Base-by-base conservation (phyloP, 2,888 invertebrate genomes). In the Tromatobia lineatoria region DNA sequence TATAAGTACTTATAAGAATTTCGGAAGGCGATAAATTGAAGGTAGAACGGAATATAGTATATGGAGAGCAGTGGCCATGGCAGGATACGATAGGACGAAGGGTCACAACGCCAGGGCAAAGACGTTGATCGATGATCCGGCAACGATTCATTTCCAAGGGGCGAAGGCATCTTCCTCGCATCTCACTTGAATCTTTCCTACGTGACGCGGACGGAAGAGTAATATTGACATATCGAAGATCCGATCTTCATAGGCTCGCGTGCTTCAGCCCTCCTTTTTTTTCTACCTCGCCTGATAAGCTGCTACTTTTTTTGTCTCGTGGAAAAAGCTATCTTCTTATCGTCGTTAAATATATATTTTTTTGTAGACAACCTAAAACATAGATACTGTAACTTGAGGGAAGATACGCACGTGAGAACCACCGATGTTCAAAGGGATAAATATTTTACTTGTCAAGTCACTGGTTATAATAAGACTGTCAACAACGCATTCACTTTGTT, bases 141-240 rank as follows among this genome's bases (percentile, higher is more conserved):
- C 67, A 74, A 74, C 74, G 74, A 66, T 34, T 80, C 54, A 47
- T 74, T 69, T 69, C 38, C 67, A 47, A 74, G 25, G 57, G 29
- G 8, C 57, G 50, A 54, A 25, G 20, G 54, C 61, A 23, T 20
- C 64, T 13, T 67, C 50, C 47, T 47, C 66, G 80, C 79, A 67
- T 80, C 79, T 73, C 66, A 80, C 66, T 74, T 74, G 57, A 66
- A 73, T 61, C 78, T 78, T 54, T 59, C 25, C 54, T 71, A 38
- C 75, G 83, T 81, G 82, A 82, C 76, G 45, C 75, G 79, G 66
- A 77, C 73, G 74, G 61, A 77, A 29, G 73, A 67, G 45, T 70
- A 85, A 79, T 76, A 78, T 75, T 87, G 85, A 87, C 85, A 80
- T 82, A 87, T 83, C 80, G 76, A 67, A 83, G 85, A 87, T 85